Conservation (phyloP, 1,140 invertebrate species). For the Drosophila neocordata region DNA sequence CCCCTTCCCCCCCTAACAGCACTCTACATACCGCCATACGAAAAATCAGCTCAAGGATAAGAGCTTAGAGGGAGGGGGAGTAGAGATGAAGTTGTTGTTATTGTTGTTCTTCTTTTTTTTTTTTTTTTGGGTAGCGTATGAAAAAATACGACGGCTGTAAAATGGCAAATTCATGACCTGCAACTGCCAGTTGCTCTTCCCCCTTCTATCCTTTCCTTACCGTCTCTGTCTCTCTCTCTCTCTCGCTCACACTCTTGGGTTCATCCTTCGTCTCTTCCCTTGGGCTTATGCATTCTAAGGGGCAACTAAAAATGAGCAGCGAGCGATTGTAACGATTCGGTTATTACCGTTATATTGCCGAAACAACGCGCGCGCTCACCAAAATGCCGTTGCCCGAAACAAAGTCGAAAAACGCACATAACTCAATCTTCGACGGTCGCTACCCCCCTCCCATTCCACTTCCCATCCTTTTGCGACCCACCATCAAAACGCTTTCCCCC, state of each 20-base stretch:
- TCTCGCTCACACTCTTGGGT: no score
- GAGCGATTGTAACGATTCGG: conserved; percentile 80
- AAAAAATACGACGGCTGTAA: conserved; percentile 82
- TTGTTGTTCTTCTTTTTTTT: conserved; percentile 19
- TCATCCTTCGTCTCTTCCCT: not conserved
- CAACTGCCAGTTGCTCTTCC: conserved; percentile 54
- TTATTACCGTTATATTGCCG: conserved; percentile 83
- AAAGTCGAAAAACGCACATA: conserved; percentile 81
- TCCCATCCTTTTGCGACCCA: no score
- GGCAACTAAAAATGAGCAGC: conserved; percentile 74
- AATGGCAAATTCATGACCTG: conserved; percentile 83
- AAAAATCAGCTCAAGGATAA: conserved; percentile 75
- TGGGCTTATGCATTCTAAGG: conserved; percentile 67
- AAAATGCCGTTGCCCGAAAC: conserved; percentile 47
- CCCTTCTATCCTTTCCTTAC: no score
- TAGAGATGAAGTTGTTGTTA: conserved; percentile 13
- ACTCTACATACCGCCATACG: conserved; percentile 2
- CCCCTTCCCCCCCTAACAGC: not conserved
- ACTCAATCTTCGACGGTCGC: conserved; percentile 80
- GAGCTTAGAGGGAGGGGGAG: conserved; percentile 52
- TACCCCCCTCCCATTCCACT: no score
- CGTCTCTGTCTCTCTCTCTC: no score
- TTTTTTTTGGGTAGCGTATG: conserved; percentile 35
- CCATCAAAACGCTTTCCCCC: not conserved
- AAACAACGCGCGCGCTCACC: conserved; percentile 63